Base-by-base conservation (phyloP, 2,888 invertebrate species). In the Tolmerus cingulatus region DNA sequence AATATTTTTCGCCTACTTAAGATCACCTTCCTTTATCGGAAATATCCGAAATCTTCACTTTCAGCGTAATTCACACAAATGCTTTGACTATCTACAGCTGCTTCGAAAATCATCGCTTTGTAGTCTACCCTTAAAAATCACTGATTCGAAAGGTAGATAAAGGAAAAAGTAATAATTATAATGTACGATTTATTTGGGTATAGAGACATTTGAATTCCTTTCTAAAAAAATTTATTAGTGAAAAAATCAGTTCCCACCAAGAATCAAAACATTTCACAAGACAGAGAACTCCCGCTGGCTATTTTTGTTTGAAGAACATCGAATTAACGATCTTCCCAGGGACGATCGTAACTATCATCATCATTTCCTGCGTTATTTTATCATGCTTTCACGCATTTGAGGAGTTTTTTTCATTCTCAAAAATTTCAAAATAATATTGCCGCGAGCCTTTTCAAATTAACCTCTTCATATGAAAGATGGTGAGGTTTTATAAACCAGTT, bases 231-330 rank as follows among this genome's bases (percentile, higher is more conserved):
- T 66, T 66, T 66, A 66, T 66, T 66, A 66, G 66, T 23, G 66
- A 66, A 66, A 34, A 46, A 66, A 66, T 66, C 66, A 66, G 77
- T 77, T 77, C 77, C 77, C 77, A 77, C 37, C 30, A 77, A 77
- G 77, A 40, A 40, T 40, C 77, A 37, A 77, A 37, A 77, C 19
- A 77, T 77, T 77, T 77, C 77, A 66, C 66, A 66, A 66, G 66
- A 23, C 66, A 66, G 30, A 40, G 77, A 77, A n/a, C 77, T 40
- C 77, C 77, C 37, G 40, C 77, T 77, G 77, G 19, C 19, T 77
- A 77, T 77, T 77, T 77, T 77, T 37, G 77, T 77, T 77, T 19
- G 40, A 30, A 77, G 14, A 37, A 40, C 34, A 77, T 77, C 40
- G 40, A 77, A 37, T 77, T 77, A 77, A 77, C 19, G 77, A 77